Base-by-base conservation (phyloP, 2,113 vertebrate genomes). In the Phrynosoma blainvillii region DNA sequence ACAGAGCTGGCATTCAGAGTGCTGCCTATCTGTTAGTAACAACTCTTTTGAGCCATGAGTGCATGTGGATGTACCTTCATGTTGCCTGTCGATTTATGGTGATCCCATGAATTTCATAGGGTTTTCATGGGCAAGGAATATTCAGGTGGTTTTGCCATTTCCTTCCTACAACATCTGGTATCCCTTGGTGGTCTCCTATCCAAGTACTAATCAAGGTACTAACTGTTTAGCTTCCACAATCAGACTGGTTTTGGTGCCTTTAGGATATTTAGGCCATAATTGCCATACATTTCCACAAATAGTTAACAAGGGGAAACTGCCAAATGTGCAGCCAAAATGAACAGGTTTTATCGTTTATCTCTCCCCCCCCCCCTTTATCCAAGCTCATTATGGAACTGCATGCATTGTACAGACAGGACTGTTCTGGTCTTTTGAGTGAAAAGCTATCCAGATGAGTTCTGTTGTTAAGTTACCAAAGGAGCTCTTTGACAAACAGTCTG, bases 401-500 rank as follows among this genome's bases (percentile, higher is more conserved):
- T 0, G 32, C 7, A 0, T 18, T 4, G 20, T 70, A 0, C 10
- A 66, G 70, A 21, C 40, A 81, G 79, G 62, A 8, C 0, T 0
- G 80, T 86, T 76, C 0, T 0, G 9, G 77, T 70, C 11, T 86
- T 42, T 30, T 66, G 0, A 0, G 40, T 3, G 62, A 79, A 47
- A 86, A 86, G 18, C 76, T 86, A 81, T 87, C 36, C 42, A 0
- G n/a, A 0, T 23, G 89, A 73, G 1, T 10, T 47, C 47, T 5
- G 47, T 47, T 47, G 47, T 47, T 47, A 47, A 47, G 47, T 47
- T 47, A 47, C 47, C 47, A 47, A 47, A 47, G 47, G 47, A 47
- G 47, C 47, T 47, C 47, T 47, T 36, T 59, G 40, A 78, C 89
- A 92, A 85, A 83, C 87, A 90, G 78, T 56, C 68, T 82, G 62